These are phyloP conservation scores for Eulemur macaco DNA, from an alignment of 2,113 vertebrate genomes.

Conservation along the genomic window DNA sequence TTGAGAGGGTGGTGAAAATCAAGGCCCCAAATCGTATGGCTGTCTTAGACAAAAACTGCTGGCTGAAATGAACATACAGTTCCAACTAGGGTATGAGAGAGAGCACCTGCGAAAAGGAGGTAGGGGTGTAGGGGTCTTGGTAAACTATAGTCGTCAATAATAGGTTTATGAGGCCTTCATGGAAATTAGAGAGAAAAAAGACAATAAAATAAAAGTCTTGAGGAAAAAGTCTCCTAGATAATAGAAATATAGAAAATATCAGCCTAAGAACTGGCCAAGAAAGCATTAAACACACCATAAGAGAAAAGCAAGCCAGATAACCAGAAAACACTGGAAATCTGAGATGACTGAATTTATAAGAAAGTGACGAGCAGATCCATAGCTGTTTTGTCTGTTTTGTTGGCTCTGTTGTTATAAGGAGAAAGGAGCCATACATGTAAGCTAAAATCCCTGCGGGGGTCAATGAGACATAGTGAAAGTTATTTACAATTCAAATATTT, in stretches of 20 bases:
- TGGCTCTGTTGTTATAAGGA: background rate
- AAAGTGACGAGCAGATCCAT: background rate
- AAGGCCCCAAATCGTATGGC: background rate
- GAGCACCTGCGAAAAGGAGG: background rate
- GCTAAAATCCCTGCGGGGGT: background rate
- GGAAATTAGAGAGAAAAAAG: background rate
- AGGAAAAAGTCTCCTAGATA: background rate
- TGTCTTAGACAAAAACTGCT: background rate
- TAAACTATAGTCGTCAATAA: background rate
- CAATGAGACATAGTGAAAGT: background rate
- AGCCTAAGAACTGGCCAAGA: background rate
- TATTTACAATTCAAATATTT: background rate
- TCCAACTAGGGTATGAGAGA: background rate
- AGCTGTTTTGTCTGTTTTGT: background rate
- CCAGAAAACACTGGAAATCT: background rate
- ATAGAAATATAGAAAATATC: background rate
- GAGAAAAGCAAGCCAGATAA: background rate
- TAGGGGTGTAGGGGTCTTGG: rapidly evolving
- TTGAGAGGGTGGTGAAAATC: background rate
- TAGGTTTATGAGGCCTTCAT: background rate
- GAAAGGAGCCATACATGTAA: background rate
- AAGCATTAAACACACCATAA: background rate
- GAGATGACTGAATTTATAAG: background rate
- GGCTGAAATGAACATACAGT: background rate
- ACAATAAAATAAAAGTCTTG: background rate